phyloP scores from a whole-genome alignment of 2,113 vertebrate species.

The Dipodomys spectabilis region DNA sequence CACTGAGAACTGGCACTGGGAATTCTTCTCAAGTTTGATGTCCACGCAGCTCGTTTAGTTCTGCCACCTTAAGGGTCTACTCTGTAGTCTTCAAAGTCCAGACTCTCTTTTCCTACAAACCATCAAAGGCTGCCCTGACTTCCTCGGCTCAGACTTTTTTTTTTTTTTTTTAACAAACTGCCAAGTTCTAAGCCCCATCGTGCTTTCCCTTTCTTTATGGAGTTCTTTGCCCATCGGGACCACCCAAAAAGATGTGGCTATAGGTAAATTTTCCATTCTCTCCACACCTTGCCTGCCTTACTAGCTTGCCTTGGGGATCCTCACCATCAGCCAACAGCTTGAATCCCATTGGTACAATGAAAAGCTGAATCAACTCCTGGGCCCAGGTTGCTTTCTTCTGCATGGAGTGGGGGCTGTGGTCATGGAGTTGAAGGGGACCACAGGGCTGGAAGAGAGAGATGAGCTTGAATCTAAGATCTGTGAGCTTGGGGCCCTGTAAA shows the following conservation, averaged over 20 bases:
- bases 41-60: neutral
- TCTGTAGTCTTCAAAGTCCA: conserved; percentile 12
- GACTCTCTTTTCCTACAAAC: conserved; percentile 2
- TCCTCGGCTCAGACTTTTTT: neutral
- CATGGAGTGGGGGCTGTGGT: too few relatives aligned
- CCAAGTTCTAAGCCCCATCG: conserved; percentile 19
- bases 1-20: neutral
- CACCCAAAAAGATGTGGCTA: neutral
- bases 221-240: neutral
- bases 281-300: neutral
- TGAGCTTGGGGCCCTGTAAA: neutral
- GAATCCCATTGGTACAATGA: neutral
- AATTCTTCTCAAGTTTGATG: neutral
- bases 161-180: conserved; percentile 16
- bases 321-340: neutral
- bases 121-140: neutral
- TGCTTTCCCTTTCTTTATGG: conserved; percentile 38
- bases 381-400: neutral
- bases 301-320: neutral
- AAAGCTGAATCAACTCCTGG: neutral
- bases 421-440: neutral
- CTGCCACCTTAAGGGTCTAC: neutral
- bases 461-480: neutral
- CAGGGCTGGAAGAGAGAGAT: neutral
- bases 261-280: neutral